Evolutionary conservation across 2,888 invertebrate genomes (phyloP).

Genomic region (Zele albiditarsus): DNA sequence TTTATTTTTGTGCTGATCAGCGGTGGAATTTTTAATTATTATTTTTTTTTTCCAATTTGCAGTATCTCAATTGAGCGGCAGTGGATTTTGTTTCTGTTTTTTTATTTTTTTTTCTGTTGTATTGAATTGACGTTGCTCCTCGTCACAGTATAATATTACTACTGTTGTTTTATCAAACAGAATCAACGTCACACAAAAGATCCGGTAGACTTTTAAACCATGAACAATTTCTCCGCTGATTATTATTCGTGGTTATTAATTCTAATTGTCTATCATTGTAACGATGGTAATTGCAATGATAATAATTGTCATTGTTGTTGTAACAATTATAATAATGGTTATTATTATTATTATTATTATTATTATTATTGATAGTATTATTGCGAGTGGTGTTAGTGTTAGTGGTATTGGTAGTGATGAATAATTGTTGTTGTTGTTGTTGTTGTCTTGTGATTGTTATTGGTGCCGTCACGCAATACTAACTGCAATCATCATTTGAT

Average conservation of each 20-base stretch:
- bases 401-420: neutral
- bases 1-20: neutral
- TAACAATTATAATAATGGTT: too few species aligned
- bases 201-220: constrained; percentile 49
- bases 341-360: too few species aligned
- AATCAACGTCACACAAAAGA: constrained; percentile 46
- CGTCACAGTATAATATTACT: neutral
- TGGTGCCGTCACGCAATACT: constrained; percentile 70
- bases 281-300: neutral
- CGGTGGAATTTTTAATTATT: neutral
- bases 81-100: neutral
- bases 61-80: neutral
- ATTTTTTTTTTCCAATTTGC: too few species aligned
- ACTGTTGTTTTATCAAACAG: constrained; percentile 39
- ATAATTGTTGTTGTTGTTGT: constrained; percentile 1
- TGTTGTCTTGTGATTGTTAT: neutral
- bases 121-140: neutral
- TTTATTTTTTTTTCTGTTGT: neutral
- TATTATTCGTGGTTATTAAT: neutral
- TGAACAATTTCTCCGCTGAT: constrained; percentile 29
- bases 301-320: neutral
- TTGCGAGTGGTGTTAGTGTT: neutral
- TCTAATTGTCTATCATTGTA: neutral
- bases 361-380: too few species aligned
- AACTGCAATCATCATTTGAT: constrained; percentile 67